phyloP scores from a whole-genome alignment of 2,888 invertebrate species.

The Ferdinandea cuprea region DNA sequence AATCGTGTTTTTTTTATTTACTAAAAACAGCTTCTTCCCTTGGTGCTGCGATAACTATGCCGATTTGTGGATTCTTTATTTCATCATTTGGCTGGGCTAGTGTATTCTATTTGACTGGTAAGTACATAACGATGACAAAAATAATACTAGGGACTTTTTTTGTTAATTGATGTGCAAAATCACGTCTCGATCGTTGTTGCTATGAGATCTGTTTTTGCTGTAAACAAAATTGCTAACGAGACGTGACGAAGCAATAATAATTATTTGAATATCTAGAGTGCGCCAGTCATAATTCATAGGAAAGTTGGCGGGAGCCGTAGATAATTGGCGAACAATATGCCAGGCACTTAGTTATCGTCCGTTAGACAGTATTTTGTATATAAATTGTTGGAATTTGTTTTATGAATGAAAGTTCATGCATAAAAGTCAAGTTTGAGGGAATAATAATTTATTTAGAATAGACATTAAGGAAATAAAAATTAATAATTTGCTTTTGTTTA shows the following conservation, averaged over 20 bases:
- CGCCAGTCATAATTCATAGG: neutral
- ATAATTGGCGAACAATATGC: neutral
- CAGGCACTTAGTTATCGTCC: too few relatives aligned
- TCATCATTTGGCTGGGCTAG: slow-evolving; percentile 93
- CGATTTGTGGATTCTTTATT: slow-evolving; percentile 92
- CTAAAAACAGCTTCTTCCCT: slow-evolving; percentile 89
- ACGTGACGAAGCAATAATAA: slow-evolving; percentile 30
- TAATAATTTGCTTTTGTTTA: too few relatives aligned
- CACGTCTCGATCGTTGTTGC: slow-evolving; percentile 11
- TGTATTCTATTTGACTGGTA: slow-evolving; percentile 93
- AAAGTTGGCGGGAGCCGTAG: neutral
- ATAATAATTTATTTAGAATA: too few relatives aligned
- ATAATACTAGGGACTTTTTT: neutral
- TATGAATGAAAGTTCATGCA: slow-evolving; percentile 29
- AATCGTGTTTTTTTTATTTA: slow-evolving; percentile 36
- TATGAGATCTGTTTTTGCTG: neutral
- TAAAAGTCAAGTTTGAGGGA: too few relatives aligned
- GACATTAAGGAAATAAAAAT: too few relatives aligned
- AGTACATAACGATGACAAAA: slow-evolving; percentile 70
- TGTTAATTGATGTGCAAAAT: slow-evolving; percentile 20
- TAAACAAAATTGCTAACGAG: slow-evolving; percentile 12
- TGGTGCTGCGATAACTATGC: slow-evolving; percentile 95
- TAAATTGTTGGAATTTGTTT: neutral
- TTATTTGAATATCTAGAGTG: slow-evolving; percentile 17
- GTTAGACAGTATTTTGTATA: neutral